phyloP scores from a whole-genome alignment of 1,140 invertebrate genomes.

The Camponotus vicinus region DNA sequence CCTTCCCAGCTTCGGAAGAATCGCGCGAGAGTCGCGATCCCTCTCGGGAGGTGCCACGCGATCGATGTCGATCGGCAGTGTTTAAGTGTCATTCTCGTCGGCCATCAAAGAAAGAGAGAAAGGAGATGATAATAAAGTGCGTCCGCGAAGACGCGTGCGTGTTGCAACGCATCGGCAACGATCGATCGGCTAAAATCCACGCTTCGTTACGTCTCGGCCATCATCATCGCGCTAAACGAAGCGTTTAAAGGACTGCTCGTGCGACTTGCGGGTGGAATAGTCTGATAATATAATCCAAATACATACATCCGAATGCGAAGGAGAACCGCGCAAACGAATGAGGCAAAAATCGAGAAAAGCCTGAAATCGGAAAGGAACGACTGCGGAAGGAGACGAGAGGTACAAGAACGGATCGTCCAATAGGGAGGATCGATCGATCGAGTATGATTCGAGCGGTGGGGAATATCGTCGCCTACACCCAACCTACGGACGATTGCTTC shows the following conservation, averaged over 20 bases:
- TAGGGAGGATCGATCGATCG: constrained; percentile 64
- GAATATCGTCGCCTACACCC: constrained; percentile 70
- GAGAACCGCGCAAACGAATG: constrained; percentile 21
- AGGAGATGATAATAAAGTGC: background rate
- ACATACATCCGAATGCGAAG: constrained; percentile 33
- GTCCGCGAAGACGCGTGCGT: background rate
- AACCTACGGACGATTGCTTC: constrained; percentile 71
- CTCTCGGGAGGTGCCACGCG: constrained; percentile 73
- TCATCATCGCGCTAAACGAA: constrained; percentile 36
- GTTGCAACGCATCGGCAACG: background rate
- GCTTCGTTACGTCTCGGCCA: background rate
- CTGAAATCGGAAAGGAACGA: constrained; percentile 44
- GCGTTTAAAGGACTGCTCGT: constrained; percentile 6
- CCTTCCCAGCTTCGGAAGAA: constrained; percentile 70
- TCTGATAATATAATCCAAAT: constrained; percentile 23
- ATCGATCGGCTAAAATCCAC: constrained; percentile 5
- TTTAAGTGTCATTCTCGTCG: constrained; percentile 41
- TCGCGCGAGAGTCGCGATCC: constrained; percentile 58
- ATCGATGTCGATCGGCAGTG: constrained; percentile 69
- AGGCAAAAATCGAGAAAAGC: constrained; percentile 54
- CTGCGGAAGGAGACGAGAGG: constrained; percentile 27
- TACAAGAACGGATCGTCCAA: constrained; percentile 64
- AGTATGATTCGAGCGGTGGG: constrained; percentile 42
- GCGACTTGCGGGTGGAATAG: background rate
- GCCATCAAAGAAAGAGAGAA: constrained; percentile 29